These are phyloP conservation scores for Zaprionus ornatus DNA, from an alignment of 1,140 invertebrate species.

Conservation along the genomic window DNA sequence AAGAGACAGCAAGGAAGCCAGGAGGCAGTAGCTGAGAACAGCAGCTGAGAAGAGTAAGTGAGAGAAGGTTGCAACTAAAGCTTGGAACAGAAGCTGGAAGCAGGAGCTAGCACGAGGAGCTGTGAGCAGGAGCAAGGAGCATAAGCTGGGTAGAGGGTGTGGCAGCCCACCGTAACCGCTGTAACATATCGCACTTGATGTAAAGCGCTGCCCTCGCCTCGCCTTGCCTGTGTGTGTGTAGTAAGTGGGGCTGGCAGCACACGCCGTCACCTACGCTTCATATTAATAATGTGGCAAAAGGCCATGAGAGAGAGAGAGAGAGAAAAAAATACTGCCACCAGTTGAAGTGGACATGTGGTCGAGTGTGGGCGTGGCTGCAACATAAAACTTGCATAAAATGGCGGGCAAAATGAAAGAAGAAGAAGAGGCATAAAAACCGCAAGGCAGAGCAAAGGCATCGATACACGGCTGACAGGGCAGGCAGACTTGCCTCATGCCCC, in stretches of 20 bases:
- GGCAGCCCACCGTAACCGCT: not conserved
- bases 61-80: too few relatives aligned
- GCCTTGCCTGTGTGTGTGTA: too few relatives aligned
- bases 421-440: not conserved
- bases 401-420: slow-evolving; percentile 11
- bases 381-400: slow-evolving; percentile 41
- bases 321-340: slow-evolving; percentile 1
- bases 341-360: slow-evolving; percentile 1
- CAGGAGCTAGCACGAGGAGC: not conserved
- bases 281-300: slow-evolving; percentile 50
- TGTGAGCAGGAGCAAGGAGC: not conserved
- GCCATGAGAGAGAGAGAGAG: slow-evolving; percentile 2
- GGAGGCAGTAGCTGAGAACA: not conserved
- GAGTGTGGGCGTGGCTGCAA: slow-evolving; percentile 11
- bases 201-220: slow-evolving; percentile 19
- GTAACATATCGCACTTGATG: not conserved
- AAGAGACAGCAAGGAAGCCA: too few relatives aligned
- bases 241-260: slow-evolving; percentile 7
- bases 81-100: not conserved
- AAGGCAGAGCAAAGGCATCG: slow-evolving; percentile 10
- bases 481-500: not conserved
- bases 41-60: not conserved
- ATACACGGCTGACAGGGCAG: not conserved
- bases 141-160: not conserved
- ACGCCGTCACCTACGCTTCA: slow-evolving; percentile 31